Evolutionary conservation across 2,888 invertebrate genomes (phyloP).

Genomic region (Drosophila borealis): DNA sequence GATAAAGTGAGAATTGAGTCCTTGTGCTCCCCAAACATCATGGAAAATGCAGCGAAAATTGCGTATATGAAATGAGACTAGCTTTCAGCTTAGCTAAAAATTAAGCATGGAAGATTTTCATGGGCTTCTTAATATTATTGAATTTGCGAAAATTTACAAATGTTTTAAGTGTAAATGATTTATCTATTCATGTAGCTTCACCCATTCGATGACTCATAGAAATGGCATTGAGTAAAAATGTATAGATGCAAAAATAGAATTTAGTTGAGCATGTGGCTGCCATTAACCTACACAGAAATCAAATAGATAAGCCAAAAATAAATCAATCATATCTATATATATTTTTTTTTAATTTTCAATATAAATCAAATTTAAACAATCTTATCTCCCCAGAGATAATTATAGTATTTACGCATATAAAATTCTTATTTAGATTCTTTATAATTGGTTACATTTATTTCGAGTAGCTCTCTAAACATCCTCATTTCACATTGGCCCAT

Average conservation of each 20-base stretch:
- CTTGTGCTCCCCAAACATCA: conserved; percentile 15
- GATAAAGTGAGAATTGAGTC: conserved; percentile 2
- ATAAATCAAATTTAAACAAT: background rate
- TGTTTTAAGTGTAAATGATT: too few species aligned
- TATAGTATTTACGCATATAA: background rate
- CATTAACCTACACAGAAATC: background rate
- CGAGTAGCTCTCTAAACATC: background rate
- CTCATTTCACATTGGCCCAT: conserved; percentile 76
- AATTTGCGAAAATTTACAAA: too few species aligned
- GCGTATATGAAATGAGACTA: background rate
- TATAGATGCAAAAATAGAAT: too few species aligned
- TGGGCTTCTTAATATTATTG: too few species aligned
- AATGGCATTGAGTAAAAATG: too few species aligned
- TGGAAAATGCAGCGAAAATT: conserved; percentile 3
- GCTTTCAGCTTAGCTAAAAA: background rate
- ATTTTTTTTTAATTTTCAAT: background rate
- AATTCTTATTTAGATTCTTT: background rate
- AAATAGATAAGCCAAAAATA: background rate
- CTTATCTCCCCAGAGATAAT: conserved; percentile 15
- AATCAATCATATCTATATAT: background rate
- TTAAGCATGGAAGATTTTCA: too few species aligned
- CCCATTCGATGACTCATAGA: too few species aligned
- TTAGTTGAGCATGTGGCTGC: too few species aligned
- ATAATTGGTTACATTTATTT: background rate
- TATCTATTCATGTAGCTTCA: too few species aligned